Evolutionary conservation across 1,140 invertebrate species (phyloP), one percentile per base, ranked within the genome.

Genomic region (Ericerus pela): DNA sequence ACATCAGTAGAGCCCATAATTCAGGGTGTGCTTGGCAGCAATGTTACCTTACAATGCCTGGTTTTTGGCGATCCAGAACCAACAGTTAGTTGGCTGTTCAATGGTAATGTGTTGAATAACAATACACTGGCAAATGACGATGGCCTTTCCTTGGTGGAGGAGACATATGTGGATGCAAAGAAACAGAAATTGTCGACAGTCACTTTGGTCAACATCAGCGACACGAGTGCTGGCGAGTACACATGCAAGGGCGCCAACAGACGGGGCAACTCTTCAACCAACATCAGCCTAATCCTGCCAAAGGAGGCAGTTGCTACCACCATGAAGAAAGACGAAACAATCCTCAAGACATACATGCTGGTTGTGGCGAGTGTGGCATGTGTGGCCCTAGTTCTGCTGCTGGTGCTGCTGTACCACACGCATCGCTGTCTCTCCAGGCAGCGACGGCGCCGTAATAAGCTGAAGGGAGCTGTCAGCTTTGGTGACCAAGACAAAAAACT

Each of bases 401-500:
- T 38, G 20, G 18, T 24, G 1, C 22, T 43, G 16, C 5, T 31
- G 1, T 36, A 28, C 14, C 1, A 30, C 22, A 2, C 22, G 28
- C 22, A 62, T 65, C 1, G 62, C 24, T 72, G 77, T 43, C 68
- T 76, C 1, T 24, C 60, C 8, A 67, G 68, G 8, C 61, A 64
- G 4, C 69, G 72, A 47, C 70, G 76, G 10, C 77, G 80, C 54
- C 78, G 81, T 60, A 70, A 73, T 20, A 79, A 81, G 58, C 70
- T 83, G 16, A 79, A 81, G 65, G 76, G 78, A 1, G 87, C 83
- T 63, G 74, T 80, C 30, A 87, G 83, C 66, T 86, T 85, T 64
- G 84, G 79, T 18, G 85, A 89, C 55, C 85, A 88, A 68, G 85
- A 88, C 63, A 89, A 88, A 68, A 82, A 85, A 60, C 69, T 88